Evolutionary conservation across 35 echinoderm and acorn worm species (phyloP).

Genomic region (Hemicentrotus pulcherrimus): DNA sequence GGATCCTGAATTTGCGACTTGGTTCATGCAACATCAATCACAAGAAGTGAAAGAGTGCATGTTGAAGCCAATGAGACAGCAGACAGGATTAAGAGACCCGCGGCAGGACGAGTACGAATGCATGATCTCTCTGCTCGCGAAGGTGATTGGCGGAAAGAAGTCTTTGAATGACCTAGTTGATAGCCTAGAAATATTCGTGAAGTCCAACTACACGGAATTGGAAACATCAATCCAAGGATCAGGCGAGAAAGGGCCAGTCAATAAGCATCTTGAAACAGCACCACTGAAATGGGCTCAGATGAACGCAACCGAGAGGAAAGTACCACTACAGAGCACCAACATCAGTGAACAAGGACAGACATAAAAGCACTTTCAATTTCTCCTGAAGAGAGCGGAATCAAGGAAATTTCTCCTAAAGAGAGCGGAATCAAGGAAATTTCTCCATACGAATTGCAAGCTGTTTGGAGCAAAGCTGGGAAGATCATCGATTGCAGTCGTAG

Average conservation of each 20-base stretch:
- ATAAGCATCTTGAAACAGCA: background rate
- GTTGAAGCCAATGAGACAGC: too few relatives aligned
- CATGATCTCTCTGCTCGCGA: background rate
- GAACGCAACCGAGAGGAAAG: background rate
- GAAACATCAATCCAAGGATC: background rate
- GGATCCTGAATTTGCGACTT: too few relatives aligned
- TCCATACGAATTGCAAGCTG: background rate
- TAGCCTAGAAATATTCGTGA: constrained; percentile 9
- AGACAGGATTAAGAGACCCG: too few relatives aligned
- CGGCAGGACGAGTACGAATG: background rate
- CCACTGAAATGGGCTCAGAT: background rate
- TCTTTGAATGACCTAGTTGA: background rate
- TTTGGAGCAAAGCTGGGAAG: background rate
- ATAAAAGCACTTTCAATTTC: background rate
- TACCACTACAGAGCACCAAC: background rate
- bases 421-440: background rate
- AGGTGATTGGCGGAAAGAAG: background rate
- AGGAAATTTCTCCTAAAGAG: background rate
- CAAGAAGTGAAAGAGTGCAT: too few relatives aligned
- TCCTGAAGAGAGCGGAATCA: background rate
- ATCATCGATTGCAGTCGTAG: background rate
- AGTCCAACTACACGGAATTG: constrained; percentile 21
- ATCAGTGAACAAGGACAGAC: background rate
- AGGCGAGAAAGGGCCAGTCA: too few relatives aligned
- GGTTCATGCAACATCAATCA: too few relatives aligned